phyloP scores from a whole-genome alignment of 30 jellyfish, hydroid and myxozoan species.

The Aurelia sp. region DNA sequence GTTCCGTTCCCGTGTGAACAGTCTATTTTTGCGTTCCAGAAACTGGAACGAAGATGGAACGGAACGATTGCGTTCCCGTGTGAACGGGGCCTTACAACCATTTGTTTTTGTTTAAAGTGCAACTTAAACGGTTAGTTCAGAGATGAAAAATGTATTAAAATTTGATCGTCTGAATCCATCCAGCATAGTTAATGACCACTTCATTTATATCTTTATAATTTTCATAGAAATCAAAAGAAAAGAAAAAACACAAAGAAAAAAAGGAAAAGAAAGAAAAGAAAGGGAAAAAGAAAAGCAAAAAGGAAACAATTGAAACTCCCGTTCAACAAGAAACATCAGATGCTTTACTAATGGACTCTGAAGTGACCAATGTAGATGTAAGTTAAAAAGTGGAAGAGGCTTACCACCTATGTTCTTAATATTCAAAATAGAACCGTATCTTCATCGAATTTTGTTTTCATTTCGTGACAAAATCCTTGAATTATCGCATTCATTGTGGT shows the following conservation, averaged over 20 bases:
- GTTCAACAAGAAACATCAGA: conserved; percentile 14
- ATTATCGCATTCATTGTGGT: background rate
- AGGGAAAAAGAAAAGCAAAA: conserved; percentile 61
- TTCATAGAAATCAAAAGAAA: conserved; percentile 52
- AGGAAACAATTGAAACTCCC: conserved; percentile 9
- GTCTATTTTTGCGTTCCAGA: too few species aligned
- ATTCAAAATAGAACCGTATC: too few species aligned
- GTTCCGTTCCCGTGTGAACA: too few species aligned
- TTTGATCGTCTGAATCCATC: too few species aligned
- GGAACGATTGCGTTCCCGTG: too few species aligned
- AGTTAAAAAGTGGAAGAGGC: background rate
- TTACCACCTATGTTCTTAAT: too few species aligned
- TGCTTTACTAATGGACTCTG: conserved; percentile 54
- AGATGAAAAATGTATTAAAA: too few species aligned
- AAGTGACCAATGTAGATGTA: conserved; percentile 48
- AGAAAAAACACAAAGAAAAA: conserved; percentile 65
- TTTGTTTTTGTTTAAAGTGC: too few species aligned
- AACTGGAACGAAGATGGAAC: too few species aligned
- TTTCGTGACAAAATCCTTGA: background rate
- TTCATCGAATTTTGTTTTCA: background rate
- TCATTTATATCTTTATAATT: background rate
- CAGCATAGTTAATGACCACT: too few species aligned
- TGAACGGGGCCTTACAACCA: too few species aligned
- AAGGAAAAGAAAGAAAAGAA: conserved; percentile 70
- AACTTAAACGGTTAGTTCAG: too few species aligned